A percentile compares a stretch with the other conserved stretches of the same genome.
These are phyloP conservation scores for Holcopasites calliopsidis DNA, from an alignment of 1,140 invertebrate genomes.

Conservation along the genomic window DNA sequence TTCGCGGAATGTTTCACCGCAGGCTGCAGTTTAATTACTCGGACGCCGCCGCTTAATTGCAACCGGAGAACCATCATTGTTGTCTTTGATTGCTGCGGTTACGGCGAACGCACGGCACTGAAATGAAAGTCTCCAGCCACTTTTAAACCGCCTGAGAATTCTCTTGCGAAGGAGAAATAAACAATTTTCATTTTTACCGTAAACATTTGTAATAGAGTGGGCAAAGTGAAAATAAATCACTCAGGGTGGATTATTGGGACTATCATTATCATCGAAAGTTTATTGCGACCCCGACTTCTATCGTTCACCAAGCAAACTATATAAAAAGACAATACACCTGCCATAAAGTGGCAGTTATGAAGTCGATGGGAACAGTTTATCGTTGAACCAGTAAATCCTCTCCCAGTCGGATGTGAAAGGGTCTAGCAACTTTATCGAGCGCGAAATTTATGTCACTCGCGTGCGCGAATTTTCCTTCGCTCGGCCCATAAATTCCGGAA, in stretches of 20 bases:
- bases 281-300: not conserved
- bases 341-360: not conserved
- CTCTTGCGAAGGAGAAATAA: not conserved
- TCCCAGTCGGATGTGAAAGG: not conserved
- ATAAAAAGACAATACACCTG: too few relatives aligned
- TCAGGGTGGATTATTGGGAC: too few relatives aligned
- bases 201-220: too few relatives aligned
- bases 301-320: not conserved
- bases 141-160: not conserved
- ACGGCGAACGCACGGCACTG: not conserved
- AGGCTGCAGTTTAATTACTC: conserved; percentile 40
- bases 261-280: not conserved
- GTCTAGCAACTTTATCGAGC: conserved; percentile 21
- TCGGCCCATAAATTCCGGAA: conserved; percentile 19
- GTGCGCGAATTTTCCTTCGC: conserved; percentile 1
- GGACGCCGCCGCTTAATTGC: conserved; percentile 34
- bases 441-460: conserved; percentile 13
- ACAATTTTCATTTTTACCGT: not conserved
- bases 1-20: conserved; percentile 7
- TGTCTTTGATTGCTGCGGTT: conserved; percentile 42
- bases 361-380: conserved; percentile 6
- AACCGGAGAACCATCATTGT: conserved; percentile 23
- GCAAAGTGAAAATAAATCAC: too few relatives aligned
- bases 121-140: conserved; percentile 10
- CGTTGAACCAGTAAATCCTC: not conserved